phyloP scores from a whole-genome alignment of 2,797 vertebrate genomes.

The Siniperca obscura region DNA sequence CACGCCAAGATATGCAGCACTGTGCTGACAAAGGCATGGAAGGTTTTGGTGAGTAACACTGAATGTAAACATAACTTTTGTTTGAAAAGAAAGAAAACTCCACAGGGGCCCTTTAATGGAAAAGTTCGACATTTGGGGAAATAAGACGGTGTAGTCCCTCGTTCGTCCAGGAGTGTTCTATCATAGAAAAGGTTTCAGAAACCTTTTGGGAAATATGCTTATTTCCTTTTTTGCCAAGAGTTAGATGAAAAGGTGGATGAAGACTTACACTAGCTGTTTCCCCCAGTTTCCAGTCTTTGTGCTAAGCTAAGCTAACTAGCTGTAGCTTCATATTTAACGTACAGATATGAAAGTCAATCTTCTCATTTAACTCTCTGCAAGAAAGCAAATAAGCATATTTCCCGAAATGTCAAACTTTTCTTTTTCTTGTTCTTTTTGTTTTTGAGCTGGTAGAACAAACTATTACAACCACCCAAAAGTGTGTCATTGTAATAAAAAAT shows the following conservation, averaged over 20 bases:
- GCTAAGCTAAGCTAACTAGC: background rate
- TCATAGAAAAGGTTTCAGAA: too few relatives aligned
- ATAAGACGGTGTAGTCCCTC: too few relatives aligned
- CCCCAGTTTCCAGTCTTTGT: background rate
- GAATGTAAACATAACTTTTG: background rate
- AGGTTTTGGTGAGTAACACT: background rate
- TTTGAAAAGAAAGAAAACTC: too few relatives aligned
- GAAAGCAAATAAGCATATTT: background rate
- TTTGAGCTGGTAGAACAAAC: background rate
- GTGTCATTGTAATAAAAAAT: conserved; percentile 17
- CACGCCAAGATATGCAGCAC: background rate
- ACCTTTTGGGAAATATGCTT: background rate
- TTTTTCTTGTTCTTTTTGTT: background rate
- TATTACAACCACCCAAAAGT: background rate
- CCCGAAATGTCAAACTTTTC: background rate
- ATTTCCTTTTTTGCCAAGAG: background rate
- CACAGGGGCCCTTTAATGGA: background rate
- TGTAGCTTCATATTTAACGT: background rate
- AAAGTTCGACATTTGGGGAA: background rate
- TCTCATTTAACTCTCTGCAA: background rate
- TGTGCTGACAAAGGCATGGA: background rate
- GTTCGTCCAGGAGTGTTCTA: too few relatives aligned
- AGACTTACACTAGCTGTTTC: background rate
- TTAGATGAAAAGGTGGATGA: background rate
- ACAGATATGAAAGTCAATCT: background rate